These are phyloP conservation scores for Gallinago stenura DNA, from an alignment of 2,797 vertebrate species.

Conservation along the genomic window DNA sequence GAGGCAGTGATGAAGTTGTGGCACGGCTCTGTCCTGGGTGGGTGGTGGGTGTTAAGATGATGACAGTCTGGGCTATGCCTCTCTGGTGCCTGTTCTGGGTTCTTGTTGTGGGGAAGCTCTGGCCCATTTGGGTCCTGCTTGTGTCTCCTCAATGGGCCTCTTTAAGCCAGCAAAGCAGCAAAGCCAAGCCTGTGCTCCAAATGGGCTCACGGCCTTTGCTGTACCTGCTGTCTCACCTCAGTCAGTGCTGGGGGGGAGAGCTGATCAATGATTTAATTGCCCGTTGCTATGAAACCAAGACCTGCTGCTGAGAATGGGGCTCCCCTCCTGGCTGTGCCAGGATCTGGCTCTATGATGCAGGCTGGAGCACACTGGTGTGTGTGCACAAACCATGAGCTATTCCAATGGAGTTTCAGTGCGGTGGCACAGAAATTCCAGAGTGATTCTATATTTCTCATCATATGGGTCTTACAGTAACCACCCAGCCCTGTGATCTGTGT, in stretches of 20 bases:
- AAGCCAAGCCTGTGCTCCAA: neutral
- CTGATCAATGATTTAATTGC: neutral
- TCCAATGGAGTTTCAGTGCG: neutral
- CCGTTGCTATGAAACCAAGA: neutral
- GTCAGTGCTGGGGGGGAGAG: neutral
- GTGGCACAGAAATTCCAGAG: neutral
- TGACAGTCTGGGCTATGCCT: neutral
- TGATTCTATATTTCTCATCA: neutral
- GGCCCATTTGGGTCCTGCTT: neutral
- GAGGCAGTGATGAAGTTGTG: neutral
- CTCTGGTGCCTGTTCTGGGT: neutral
- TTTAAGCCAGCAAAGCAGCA: neutral
- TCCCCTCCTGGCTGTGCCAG: neutral
- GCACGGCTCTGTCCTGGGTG: neutral
- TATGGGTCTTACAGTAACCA: rapidly evolving
- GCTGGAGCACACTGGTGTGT: neutral
- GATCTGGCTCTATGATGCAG: neutral
- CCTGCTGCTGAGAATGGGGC: neutral
- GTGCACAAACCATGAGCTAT: neutral
- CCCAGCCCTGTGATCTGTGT: neutral
- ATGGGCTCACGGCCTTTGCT: neutral
- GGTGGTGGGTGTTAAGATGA: neutral
- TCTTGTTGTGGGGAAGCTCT: neutral
- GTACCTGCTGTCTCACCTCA: neutral
- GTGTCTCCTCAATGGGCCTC: neutral